These are phyloP conservation scores for Lampris megalopsis DNA, from an alignment of 2,113 vertebrate genomes.

Conservation along the genomic window DNA sequence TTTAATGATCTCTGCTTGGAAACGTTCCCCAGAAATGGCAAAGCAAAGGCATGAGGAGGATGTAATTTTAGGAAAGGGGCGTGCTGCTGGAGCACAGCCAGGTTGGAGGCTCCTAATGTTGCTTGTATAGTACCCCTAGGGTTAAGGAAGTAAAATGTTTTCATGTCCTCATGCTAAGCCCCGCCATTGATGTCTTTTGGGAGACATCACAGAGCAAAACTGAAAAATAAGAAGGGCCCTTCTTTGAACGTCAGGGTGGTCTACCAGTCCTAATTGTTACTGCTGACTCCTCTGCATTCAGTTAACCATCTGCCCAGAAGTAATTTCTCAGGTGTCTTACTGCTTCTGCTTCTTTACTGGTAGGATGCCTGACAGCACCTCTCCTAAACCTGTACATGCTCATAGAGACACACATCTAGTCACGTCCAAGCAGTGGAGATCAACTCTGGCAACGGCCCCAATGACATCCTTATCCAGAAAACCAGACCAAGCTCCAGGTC, in stretches of 20 bases:
- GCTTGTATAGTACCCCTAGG: slow-evolving; percentile 30
- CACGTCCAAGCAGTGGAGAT: background rate
- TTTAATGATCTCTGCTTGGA: slow-evolving; percentile 45
- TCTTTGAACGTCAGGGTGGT: slow-evolving; percentile 69
- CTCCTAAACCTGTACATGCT: too few relatives aligned
- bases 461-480: slow-evolving; percentile 1
- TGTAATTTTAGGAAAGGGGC: slow-evolving; percentile 28
- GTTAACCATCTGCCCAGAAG: slow-evolving; percentile 24
- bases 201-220: slow-evolving; percentile 39
- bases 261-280: slow-evolving; percentile 65
- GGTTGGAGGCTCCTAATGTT: slow-evolving; percentile 30
- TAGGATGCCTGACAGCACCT: too few relatives aligned
- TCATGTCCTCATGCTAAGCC: slow-evolving; percentile 29
- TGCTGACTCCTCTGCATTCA: slow-evolving; percentile 42
- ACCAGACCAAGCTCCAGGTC: background rate
- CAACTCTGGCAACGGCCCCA: background rate
- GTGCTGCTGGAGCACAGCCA: slow-evolving; percentile 41
- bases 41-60: slow-evolving; percentile 6
- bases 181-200: slow-evolving; percentile 33
- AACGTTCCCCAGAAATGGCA: slow-evolving; percentile 23
- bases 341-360: slow-evolving; percentile 1
- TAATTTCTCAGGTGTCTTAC: slow-evolving; percentile 22
- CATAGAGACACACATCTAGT: too few relatives aligned
- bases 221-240: slow-evolving; percentile 35
- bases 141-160: slow-evolving; percentile 47